Conservation (phyloP, 2,888 invertebrate genomes). For the Craniophora ligustri region DNA sequence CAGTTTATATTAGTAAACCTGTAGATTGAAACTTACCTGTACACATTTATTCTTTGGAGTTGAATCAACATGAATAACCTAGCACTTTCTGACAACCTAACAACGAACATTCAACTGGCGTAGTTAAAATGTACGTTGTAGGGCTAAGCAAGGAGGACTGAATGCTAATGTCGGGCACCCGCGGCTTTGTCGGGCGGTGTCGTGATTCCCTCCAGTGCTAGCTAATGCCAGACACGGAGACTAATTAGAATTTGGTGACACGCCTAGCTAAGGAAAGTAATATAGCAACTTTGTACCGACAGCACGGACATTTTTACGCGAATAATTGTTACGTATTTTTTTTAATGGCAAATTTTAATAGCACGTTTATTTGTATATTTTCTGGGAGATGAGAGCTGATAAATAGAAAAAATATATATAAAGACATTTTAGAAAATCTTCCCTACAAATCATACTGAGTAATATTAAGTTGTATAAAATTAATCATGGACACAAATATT, state of each 20-base stretch:
- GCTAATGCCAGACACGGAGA: constrained; percentile 83
- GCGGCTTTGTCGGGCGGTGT: constrained; percentile 57
- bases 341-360: too few species aligned
- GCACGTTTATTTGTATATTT: too few species aligned
- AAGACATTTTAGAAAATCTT: too few species aligned
- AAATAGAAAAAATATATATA: too few species aligned
- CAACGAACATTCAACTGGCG: too few species aligned
- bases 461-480: too few species aligned
- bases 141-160: constrained; percentile 16
- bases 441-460: too few species aligned
- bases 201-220: constrained; percentile 75
- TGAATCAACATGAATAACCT: background rate
- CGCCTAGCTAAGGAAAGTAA: constrained; percentile 74
- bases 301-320: constrained; percentile 54
- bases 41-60: background rate
- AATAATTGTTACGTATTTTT: too few species aligned
- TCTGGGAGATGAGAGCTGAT: too few species aligned
- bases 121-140: constrained; percentile 3
- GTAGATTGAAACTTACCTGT: background rate
- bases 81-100: background rate
- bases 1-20: too few species aligned
- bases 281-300: constrained; percentile 74
- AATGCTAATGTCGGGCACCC: constrained; percentile 28
- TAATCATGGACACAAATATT: too few species aligned
- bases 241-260: constrained; percentile 87